Evolutionary conservation across 2,888 invertebrate genomes (phyloP).

Genomic region (Eulithis prunata): DNA sequence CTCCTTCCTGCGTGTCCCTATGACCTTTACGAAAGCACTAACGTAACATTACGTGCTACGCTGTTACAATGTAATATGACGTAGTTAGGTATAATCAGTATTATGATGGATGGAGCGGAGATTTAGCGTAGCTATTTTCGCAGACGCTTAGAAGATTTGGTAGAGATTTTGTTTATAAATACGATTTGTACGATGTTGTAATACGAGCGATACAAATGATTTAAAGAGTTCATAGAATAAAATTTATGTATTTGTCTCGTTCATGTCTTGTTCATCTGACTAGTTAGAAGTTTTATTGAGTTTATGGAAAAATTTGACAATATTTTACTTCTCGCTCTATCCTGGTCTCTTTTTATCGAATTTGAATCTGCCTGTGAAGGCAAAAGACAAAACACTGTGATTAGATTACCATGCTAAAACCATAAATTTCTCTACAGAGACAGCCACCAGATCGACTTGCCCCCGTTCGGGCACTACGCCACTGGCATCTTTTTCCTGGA

Average conservation of each 20-base stretch:
- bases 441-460: slow-evolving; percentile 91
- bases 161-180: background rate
- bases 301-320: too few relatives aligned
- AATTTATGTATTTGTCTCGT: too few relatives aligned
- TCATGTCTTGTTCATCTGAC: too few relatives aligned
- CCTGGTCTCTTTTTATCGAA: too few relatives aligned
- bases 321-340: too few relatives aligned
- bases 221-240: too few relatives aligned
- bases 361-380: too few relatives aligned
- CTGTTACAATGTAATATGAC: background rate
- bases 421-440: slow-evolving; percentile 82
- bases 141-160: background rate
- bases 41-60: slow-evolving; percentile 19
- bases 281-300: too few relatives aligned
- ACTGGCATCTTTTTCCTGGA: slow-evolving; percentile 98
- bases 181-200: background rate
- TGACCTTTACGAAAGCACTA: slow-evolving; percentile 61
- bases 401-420: background rate
- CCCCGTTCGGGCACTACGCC: slow-evolving; percentile 95
- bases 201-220: too few relatives aligned
- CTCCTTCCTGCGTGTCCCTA: slow-evolving; percentile 42
- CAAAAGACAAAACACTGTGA: too few relatives aligned
- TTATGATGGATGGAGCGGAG: slow-evolving; percentile 1
- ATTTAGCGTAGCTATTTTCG: slow-evolving; percentile 7
- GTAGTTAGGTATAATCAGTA: too few relatives aligned